These are phyloP conservation scores for Rousettus madagascariensis DNA, from an alignment of 2,797 vertebrate genomes.

Conservation along the genomic window DNA sequence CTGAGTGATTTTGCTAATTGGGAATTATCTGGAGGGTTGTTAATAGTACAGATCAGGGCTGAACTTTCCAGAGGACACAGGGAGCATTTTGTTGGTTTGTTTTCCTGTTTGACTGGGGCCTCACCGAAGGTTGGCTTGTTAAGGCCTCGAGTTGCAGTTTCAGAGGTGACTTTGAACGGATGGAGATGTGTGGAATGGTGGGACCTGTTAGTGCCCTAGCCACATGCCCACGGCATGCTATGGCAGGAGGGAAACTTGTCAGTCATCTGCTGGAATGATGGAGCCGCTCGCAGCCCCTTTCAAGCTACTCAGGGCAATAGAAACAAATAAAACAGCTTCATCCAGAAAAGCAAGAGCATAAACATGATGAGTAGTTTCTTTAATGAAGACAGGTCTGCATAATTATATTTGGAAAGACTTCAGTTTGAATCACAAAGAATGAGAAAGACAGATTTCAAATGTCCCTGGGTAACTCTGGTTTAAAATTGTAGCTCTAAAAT, in stretches of 20 bases:
- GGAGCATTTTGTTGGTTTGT: not conserved
- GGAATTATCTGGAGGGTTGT: conserved; percentile 14
- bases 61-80: not conserved
- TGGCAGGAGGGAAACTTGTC: not conserved
- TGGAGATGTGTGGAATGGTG: not conserved
- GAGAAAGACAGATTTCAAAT: not conserved
- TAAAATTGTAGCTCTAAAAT: not conserved
- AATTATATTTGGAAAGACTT: not conserved
- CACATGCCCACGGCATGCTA: rapidly evolving
- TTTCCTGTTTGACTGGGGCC: not conserved
- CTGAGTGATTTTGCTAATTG: conserved; percentile 33
- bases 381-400: not conserved
- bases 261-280: not conserved
- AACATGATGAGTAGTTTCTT: not conserved
- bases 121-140: not conserved
- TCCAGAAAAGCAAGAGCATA: not conserved
- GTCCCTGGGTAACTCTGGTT: not conserved
- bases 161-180: not conserved
- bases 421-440: not conserved
- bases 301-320: not conserved
- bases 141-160: not conserved
- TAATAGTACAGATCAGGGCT: not conserved
- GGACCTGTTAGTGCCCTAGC: rapidly evolving
- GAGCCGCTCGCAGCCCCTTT: not conserved
- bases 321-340: not conserved